A percentile compares a stretch with the other conserved stretches of the same genome.
Conservation (phyloP, 1,140 invertebrate genomes). For the Cecropterus lyciades region DNA sequence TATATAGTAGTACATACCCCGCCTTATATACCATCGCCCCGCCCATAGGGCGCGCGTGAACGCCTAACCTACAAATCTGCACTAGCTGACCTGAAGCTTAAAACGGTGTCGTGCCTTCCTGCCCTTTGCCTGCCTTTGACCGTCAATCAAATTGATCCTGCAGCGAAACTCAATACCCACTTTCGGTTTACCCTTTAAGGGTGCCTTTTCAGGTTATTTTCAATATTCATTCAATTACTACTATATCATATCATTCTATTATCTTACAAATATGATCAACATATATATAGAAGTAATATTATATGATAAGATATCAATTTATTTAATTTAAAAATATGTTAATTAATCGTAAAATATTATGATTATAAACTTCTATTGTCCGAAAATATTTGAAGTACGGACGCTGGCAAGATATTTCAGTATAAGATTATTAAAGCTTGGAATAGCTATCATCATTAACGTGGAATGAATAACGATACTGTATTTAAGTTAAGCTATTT, state of each 20-base stretch:
- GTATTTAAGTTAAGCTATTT: too few relatives aligned
- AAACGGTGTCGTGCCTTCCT: conserved; percentile 41
- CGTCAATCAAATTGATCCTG: conserved; percentile 29
- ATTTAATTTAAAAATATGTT: too few relatives aligned
- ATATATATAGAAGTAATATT: too few relatives aligned
- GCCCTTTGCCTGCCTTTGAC: conserved; percentile 31
- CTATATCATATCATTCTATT: not conserved
- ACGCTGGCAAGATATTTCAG: too few relatives aligned
- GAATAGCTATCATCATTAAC: too few relatives aligned
- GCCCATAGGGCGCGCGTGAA: conserved; percentile 60
- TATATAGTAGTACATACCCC: conserved; percentile 46
- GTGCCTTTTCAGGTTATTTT: not conserved
- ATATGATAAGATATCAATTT: too few relatives aligned
- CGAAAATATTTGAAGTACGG: too few relatives aligned
- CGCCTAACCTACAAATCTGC: conserved; percentile 74
- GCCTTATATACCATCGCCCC: conserved; percentile 50
- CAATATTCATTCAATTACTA: not conserved
- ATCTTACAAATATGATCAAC: too few relatives aligned
- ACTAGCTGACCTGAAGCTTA: conserved; percentile 56
- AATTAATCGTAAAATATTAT: too few relatives aligned
- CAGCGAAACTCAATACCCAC: conserved; percentile 24
- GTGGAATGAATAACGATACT: too few relatives aligned
- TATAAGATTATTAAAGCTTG: too few relatives aligned
- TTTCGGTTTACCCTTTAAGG: conserved; percentile 22
- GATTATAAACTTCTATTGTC: too few relatives aligned